Percentiles rank a stretch among this genome's conserved stretches.
phyloP scores from a whole-genome alignment of 2,113 vertebrate genomes.

The Castor canadensis region DNA sequence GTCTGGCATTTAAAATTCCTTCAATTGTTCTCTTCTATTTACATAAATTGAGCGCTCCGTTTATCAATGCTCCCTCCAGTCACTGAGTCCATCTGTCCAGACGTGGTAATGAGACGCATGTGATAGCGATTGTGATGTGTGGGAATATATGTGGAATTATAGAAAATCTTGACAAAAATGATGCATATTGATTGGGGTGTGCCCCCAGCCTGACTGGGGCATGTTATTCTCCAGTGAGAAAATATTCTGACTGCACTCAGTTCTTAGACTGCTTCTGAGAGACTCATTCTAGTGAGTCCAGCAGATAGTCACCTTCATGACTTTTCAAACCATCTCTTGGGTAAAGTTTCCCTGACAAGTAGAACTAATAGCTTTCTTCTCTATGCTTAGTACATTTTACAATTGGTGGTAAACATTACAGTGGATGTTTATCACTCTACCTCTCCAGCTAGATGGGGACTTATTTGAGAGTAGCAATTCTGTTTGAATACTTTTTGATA shows the following conservation, averaged over 20 bases:
- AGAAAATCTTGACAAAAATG: neutral
- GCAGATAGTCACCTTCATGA: neutral
- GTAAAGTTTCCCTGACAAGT: neutral
- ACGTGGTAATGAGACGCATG: neutral
- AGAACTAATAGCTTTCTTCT: neutral
- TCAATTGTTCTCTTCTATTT: neutral
- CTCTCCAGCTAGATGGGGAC: neutral
- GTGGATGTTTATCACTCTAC: neutral
- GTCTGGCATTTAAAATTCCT: constrained; percentile 22
- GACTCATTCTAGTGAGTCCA: neutral
- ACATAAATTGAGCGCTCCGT: neutral
- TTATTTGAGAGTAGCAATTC: neutral
- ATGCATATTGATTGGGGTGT: neutral
- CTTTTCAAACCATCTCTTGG: neutral
- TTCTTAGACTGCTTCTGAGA: neutral
- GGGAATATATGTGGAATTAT: neutral
- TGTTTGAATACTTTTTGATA: neutral
- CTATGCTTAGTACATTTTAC: neutral
- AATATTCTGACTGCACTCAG: neutral
- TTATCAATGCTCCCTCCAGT: neutral
- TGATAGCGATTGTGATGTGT: neutral
- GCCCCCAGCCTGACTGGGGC: too few relatives aligned
- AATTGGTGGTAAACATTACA: neutral
- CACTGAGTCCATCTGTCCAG: neutral
- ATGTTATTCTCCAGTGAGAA: neutral